phyloP scores from a whole-genome alignment of 2,888 invertebrate species.

The Parnassius mnemosyne region DNA sequence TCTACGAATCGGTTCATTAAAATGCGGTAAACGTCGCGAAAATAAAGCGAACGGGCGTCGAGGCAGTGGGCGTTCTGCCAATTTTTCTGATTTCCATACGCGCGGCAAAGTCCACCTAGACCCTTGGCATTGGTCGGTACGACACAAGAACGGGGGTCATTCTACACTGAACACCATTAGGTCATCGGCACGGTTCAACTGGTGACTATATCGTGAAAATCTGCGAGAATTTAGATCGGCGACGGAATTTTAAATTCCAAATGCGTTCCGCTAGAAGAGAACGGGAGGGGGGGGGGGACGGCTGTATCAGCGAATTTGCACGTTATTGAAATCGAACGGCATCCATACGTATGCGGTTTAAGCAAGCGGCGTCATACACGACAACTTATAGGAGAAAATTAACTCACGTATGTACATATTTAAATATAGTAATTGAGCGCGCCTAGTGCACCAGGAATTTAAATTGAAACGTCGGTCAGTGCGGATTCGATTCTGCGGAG shows the following conservation, averaged over 20 bases:
- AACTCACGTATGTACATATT: slow-evolving; percentile 26
- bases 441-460: slow-evolving; percentile 13
- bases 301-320: slow-evolving; percentile 20
- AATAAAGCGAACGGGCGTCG: slow-evolving; percentile 59
- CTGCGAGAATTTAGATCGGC: slow-evolving; percentile 22
- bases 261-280: slow-evolving; percentile 3
- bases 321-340: slow-evolving; percentile 24
- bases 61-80: slow-evolving; percentile 69
- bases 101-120: slow-evolving; percentile 12
- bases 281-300: slow-evolving; percentile 1
- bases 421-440: slow-evolving; percentile 18
- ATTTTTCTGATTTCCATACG: slow-evolving; percentile 55
- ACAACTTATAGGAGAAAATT: slow-evolving; percentile 23
- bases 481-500: slow-evolving; percentile 15
- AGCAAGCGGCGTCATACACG: slow-evolving; percentile 28
- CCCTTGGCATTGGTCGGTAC: neutral
- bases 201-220: slow-evolving; percentile 20
- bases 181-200: slow-evolving; percentile 16
- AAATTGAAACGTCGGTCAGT: slow-evolving; percentile 19
- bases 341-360: slow-evolving; percentile 27
- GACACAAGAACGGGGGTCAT: slow-evolving; percentile 4
- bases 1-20: slow-evolving; percentile 51
- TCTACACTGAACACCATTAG: slow-evolving; percentile 17
- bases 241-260: slow-evolving; percentile 22
- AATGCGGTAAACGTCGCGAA: slow-evolving; percentile 63